These are phyloP conservation scores for Pantherophis alleghaniensis DNA, from an alignment of 2,797 vertebrate genomes.

Conservation along the genomic window DNA sequence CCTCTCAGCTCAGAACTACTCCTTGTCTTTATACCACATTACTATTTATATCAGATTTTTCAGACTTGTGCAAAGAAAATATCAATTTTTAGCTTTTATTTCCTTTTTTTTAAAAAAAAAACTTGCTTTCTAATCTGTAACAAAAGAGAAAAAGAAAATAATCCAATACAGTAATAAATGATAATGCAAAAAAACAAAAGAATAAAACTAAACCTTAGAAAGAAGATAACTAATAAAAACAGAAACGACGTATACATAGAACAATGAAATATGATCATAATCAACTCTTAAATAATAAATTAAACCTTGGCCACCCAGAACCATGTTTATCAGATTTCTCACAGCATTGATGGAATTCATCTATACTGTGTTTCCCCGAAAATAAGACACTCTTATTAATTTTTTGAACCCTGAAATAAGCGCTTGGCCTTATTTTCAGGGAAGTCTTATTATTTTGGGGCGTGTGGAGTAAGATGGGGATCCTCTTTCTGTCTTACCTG, in stretches of 20 bases:
- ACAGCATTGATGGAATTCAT: background rate
- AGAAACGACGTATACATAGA: background rate
- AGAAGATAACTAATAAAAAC: background rate
- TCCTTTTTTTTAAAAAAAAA: background rate
- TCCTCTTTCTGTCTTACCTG: no score
- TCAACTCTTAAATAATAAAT: background rate
- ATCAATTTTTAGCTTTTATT: background rate
- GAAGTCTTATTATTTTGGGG: no score
- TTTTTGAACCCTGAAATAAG: no score
- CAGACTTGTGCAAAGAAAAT: background rate
- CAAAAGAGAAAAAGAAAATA: background rate
- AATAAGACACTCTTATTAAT: no score
- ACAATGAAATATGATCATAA: background rate
- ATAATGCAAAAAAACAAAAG: background rate
- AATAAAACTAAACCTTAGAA: background rate
- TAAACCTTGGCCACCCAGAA: background rate
- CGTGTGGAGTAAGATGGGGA: no score
- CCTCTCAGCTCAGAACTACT: background rate
- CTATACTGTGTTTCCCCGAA: no score
- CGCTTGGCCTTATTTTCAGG: no score
- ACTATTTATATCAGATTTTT: background rate
- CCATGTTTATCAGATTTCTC: background rate
- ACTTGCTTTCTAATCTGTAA: background rate
- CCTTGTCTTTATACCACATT: background rate
- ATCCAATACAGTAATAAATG: background rate